phyloP scores from a whole-genome alignment of 2,113 vertebrate genomes.

The Chlamydotis undulata region DNA sequence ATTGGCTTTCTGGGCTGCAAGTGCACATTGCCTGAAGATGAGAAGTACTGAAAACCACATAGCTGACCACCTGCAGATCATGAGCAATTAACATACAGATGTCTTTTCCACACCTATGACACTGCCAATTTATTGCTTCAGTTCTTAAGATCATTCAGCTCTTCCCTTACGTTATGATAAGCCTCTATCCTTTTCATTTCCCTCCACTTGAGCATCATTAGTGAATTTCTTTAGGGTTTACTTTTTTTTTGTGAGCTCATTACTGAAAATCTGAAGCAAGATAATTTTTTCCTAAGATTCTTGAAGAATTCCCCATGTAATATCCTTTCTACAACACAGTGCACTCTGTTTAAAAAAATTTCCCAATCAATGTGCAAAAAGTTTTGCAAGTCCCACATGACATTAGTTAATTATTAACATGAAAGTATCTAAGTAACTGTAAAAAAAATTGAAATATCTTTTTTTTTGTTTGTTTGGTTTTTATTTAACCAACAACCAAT shows the following conservation, averaged over 20 bases:
- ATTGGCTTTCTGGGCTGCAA: no score
- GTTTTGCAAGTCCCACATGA: not conserved
- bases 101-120: not conserved
- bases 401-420: not conserved
- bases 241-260: not conserved
- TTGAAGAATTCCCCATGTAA: not conserved
- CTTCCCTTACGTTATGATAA: not conserved
- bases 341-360: not conserved
- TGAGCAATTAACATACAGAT: not conserved
- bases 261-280: not conserved
- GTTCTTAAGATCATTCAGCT: not conserved
- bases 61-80: not conserved
- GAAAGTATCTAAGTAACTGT: not conserved
- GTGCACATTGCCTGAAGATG: not conserved
- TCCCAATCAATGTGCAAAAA: not conserved
- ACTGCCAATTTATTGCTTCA: not conserved
- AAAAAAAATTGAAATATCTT: not conserved
- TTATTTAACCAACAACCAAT: not conserved
- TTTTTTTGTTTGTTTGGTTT: no score
- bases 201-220: not conserved
- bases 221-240: not conserved
- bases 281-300: not conserved
- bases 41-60: fast-evolving
- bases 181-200: not conserved
- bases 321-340: not conserved